Base-by-base conservation (phyloP, 2,797 vertebrate species). In the Spinus olivaceus region DNA sequence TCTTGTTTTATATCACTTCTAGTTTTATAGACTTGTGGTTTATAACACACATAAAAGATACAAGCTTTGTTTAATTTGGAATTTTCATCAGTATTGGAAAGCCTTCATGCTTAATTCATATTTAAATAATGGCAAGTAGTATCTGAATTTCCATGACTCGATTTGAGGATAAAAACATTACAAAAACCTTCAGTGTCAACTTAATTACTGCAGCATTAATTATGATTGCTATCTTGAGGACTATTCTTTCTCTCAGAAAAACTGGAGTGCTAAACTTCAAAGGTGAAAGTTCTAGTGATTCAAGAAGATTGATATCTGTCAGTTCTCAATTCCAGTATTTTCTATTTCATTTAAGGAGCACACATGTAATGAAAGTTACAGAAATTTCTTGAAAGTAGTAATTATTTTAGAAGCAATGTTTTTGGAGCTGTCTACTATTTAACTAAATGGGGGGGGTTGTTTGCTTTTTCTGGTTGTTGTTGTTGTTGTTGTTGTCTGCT, bases 381-480 rank as follows among this genome's bases (percentile, higher is more conserved):
- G 69, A 73, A 46, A 0, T 19, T 76, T 74, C 7, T 61, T 67
- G 37, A 85, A 64, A 49, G 30, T 4, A 41, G 32, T 8, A 47
- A 44, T 49, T 64, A 30, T 49, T 89, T 70, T n/a, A 37, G 13
- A 53, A 53, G 5, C 9, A 51, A 33, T 11, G 5, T 30, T 79
- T 76, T 30, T n/a, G 20, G 10, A 69, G 3, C 27, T 91, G 63
- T 86, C 22, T 32, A 24, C 7, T 42, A 28, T 74, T 83, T 22
- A 86, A 53, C 37, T 72, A 59, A 63, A 37, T 33, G 5, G 1
- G 1, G 1, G 46, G 1, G 0, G 0, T n/a, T 50, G 4, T 10
- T 61, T 39, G 5, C 1, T 37, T 53, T 22, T 30, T 16, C 2
- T 41, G 41, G 0, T 86, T 37, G 37, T 39, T 39, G 6, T 30